Evolutionary conservation across 2,797 vertebrate species (phyloP).

Genomic region (Lepilemur ruficaudatus): DNA sequence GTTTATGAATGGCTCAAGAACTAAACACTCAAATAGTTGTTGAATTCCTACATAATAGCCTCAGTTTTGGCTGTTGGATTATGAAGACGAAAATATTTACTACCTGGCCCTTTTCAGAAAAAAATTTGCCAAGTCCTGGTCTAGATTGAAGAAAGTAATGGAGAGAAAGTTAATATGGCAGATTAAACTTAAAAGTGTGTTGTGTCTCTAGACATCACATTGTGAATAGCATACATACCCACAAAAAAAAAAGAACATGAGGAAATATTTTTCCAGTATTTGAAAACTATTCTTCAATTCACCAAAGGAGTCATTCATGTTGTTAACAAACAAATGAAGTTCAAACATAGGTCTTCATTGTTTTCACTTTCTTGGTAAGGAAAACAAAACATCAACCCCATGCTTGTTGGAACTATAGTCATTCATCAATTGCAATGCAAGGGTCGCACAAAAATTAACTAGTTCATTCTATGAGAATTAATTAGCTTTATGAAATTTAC

Average conservation of each 20-base stretch:
- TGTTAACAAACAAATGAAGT: not conserved
- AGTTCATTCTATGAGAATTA: not conserved
- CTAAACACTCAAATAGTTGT: not conserved
- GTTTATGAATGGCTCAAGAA: rapidly evolving
- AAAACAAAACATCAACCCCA: not conserved
- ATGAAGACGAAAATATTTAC: not conserved
- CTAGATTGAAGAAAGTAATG: not conserved
- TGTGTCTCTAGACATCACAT: not conserved
- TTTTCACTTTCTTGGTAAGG: not conserved
- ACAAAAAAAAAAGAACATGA: not conserved
- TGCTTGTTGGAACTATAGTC: not conserved
- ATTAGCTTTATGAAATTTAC: not conserved
- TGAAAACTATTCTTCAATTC: not conserved
- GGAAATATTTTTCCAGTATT: not conserved
- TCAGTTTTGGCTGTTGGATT: not conserved
- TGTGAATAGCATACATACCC: not conserved
- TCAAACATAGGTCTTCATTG: not conserved
- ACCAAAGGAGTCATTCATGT: not conserved
- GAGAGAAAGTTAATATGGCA: not conserved
- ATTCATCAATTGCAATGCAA: not conserved
- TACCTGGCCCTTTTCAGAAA: not conserved
- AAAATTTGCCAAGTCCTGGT: not conserved
- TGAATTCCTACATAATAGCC: not conserved
- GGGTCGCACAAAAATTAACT: not conserved
- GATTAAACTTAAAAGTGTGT: not conserved